These are phyloP conservation scores for Alligator mississippiensis DNA, from an alignment of 2,113 vertebrate genomes.

Conservation along the genomic window DNA sequence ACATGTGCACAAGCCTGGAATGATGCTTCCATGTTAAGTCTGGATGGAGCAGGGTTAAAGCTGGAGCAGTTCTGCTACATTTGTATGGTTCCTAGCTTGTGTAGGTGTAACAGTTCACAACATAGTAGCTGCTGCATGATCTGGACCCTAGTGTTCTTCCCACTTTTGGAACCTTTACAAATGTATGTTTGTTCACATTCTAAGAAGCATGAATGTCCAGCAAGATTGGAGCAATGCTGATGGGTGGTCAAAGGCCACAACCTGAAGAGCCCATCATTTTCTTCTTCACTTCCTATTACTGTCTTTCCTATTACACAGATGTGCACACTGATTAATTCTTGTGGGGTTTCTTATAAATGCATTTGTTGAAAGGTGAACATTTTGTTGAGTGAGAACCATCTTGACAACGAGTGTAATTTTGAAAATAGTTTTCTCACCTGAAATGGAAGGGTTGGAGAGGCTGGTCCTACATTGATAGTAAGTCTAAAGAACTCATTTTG, in stretches of 20 bases:
- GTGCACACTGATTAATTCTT: neutral
- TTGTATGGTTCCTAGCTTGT: too few species aligned
- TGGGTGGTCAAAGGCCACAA: neutral
- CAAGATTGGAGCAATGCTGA: neutral
- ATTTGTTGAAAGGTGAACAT: neutral
- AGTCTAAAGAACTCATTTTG: neutral
- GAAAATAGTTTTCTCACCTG: neutral
- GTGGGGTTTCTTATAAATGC: neutral
- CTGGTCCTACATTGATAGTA: neutral
- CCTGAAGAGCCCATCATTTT: neutral
- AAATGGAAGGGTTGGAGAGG: neutral
- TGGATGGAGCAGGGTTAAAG: too few species aligned
- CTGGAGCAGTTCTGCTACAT: too few species aligned
- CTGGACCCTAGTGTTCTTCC: too few species aligned
- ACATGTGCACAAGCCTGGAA: too few species aligned
- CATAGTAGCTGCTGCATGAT: too few species aligned
- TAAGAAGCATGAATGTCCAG: neutral
- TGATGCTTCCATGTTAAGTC: too few species aligned
- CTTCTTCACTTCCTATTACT: neutral
- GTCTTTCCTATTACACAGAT: neutral
- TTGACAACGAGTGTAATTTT: neutral
- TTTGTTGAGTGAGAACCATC: neutral
- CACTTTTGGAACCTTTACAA: too few species aligned
- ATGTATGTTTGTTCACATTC: too few species aligned
- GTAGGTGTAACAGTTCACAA: too few species aligned